Evolutionary conservation across 2,888 invertebrate species (phyloP), one percentile per base, ranked within the genome.

Genomic region (Gibbula magus): DNA sequence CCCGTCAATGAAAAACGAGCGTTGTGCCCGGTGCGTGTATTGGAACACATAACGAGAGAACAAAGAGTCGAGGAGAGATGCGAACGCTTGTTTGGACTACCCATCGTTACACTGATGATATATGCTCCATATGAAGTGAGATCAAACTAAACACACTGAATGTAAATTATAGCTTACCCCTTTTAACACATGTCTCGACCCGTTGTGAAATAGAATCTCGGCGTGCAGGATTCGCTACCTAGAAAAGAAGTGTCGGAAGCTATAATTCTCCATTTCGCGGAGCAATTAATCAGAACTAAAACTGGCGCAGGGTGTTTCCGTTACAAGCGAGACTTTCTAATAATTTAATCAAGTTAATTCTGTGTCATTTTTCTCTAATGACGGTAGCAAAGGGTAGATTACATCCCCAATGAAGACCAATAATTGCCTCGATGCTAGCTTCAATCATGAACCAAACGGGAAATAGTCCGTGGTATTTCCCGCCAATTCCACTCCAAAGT

Each of bases 341-440:
- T 70, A 70, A 70, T 70, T 39, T 70, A 35, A 70, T 70, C 70
- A 70, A 20, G 20, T 39, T 70, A 70, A 70, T 29, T 70, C 35
- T 70, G 70, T 39, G 70, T 70, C 70, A 35, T 70, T 70, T 70
- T 70, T 70, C 70, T 70, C 35, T 70, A 70, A 70, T 70, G 70
- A 35, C 70, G 29, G 32, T 35, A 25, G n/a, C 18, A 32, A 20
- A 70, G 70, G 20, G 29, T 35, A 35, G 70, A 70, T 70, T 70
- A 70, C 70, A 70, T 70, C 70, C 70, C 35, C 70, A n/a, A 70
- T 70, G 70, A 35, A 16, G 39, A 70, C 16, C 70, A 32, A 35
- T 70, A 70, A 70, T 70, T 70, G 70, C 20, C 35, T 32, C 70
- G 20, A 70, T 35, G 16, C 20, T 39, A 70, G 20, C 39, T 70